phyloP scores from a whole-genome alignment of 2,797 vertebrate genomes.

The Karalla daura region DNA sequence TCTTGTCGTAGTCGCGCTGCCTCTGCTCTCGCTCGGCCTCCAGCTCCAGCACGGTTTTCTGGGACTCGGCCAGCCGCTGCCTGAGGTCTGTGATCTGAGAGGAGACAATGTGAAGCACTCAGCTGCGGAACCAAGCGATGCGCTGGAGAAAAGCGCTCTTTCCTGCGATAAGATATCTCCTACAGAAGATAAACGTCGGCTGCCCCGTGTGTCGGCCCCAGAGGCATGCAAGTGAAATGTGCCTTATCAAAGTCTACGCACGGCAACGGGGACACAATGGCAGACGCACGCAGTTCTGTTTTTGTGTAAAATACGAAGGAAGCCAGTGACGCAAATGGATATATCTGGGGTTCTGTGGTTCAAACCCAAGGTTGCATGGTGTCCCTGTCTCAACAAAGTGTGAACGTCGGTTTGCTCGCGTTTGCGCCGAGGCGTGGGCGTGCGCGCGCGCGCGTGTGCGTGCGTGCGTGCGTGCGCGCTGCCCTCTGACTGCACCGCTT shows the following conservation, averaged over 20 bases:
- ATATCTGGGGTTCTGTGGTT: constrained; percentile 70
- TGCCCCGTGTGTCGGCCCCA: constrained; percentile 7
- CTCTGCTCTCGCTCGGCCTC: constrained; percentile 93
- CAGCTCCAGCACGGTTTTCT: constrained; percentile 90
- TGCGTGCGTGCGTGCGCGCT: constrained; percentile 55
- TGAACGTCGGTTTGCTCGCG: constrained; percentile 54
- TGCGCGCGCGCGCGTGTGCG: constrained; percentile 57
- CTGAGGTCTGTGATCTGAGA: constrained; percentile 92
- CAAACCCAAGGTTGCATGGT: constrained; percentile 55
- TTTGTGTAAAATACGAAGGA: constrained; percentile 58
- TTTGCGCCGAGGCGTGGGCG: constrained; percentile 47
- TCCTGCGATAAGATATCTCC: background rate
- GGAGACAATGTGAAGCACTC: background rate
- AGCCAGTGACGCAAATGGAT: constrained; percentile 75
- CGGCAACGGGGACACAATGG: constrained; percentile 38
- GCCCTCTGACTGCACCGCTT: constrained; percentile 79
- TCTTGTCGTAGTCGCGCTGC: constrained; percentile 97
- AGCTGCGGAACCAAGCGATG: constrained; percentile 3
- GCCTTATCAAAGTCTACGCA: constrained; percentile 36
- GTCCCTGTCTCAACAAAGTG: constrained; percentile 54
- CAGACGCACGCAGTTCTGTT: constrained; percentile 43
- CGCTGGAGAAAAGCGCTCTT: background rate
- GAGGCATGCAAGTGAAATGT: constrained; percentile 16
- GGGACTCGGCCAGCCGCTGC: constrained; percentile 90
- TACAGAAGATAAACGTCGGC: constrained; percentile 34